Evolutionary conservation across 1,140 invertebrate genomes (phyloP).

Genomic region (Adelges cooleyi): DNA sequence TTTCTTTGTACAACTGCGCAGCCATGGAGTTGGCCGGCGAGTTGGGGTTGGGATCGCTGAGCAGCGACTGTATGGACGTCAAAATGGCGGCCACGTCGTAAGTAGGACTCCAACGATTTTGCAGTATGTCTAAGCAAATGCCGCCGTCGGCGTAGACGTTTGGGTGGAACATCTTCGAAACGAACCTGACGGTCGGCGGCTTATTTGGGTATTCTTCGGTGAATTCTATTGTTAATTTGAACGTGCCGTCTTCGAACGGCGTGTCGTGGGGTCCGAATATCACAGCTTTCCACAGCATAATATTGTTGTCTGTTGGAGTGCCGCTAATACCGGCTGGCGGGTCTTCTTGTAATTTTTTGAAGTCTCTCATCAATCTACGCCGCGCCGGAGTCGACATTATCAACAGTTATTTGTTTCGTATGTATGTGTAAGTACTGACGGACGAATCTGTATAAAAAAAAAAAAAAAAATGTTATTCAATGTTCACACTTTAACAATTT

Average conservation of each 20-base stretch:
- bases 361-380: constrained; percentile 94
- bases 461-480: too few species aligned
- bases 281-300: constrained; percentile 99
- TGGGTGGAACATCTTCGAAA: constrained; percentile 99
- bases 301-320: constrained; percentile 97
- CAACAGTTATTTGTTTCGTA: background rate
- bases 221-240: constrained; percentile 98
- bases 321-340: constrained; percentile 96
- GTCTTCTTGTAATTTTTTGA: constrained; percentile 97
- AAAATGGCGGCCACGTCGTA: constrained; percentile 99
- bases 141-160: constrained; percentile 99
- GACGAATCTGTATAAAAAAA: too few species aligned
- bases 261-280: constrained; percentile 99
- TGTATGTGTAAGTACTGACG: too few species aligned
- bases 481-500: too few species aligned
- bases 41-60: constrained; percentile 94
- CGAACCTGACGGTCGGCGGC: constrained; percentile 96
- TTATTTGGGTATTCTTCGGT: constrained; percentile 99
- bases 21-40: constrained; percentile 93
- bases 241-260: constrained; percentile 99
- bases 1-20: constrained; percentile 91
- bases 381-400: constrained; percentile 90
- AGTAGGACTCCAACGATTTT: constrained; percentile 99
- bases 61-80: constrained; percentile 71
- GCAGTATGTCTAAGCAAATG: constrained; percentile 98